phyloP scores from a whole-genome alignment of 2,888 invertebrate genomes.

The Hydraecia micacea region DNA sequence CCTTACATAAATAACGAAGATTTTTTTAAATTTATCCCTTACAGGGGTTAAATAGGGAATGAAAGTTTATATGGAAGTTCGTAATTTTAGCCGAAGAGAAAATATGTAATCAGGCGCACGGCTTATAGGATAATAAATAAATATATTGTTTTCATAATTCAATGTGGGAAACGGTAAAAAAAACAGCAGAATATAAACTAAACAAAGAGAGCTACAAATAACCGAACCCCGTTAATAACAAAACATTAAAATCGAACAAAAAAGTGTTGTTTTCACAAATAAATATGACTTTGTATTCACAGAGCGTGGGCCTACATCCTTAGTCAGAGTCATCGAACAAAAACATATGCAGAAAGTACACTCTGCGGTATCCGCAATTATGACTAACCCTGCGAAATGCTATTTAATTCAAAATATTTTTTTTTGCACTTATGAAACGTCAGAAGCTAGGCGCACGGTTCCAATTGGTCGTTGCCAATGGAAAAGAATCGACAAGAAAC shows the following conservation, averaged over 20 bases:
- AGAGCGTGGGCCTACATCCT: conserved; percentile 22
- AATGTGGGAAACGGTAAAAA: not conserved
- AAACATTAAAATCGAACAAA: conserved; percentile 55
- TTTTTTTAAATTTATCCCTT: not conserved
- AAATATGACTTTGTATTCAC: conserved; percentile 51
- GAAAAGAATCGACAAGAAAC: not conserved
- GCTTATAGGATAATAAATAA: not conserved
- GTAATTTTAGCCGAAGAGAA: not conserved
- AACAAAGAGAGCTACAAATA: conserved; percentile 40
- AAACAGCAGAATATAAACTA: not conserved
- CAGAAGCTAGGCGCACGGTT: not conserved
- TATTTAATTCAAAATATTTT: not conserved
- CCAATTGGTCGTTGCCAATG: not conserved
- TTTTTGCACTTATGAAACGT: not conserved
- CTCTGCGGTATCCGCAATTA: not conserved
- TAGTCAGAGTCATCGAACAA: not conserved
- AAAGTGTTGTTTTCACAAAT: conserved; percentile 49
- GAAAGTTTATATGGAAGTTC: not conserved
- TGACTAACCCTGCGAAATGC: not conserved
- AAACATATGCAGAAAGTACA: conserved; percentile 4
- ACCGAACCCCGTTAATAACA: conserved; percentile 36
- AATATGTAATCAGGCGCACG: no score
- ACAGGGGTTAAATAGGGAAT: not conserved
- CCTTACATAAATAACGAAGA: not conserved
- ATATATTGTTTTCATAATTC: not conserved